Evolutionary conservation across 2,888 invertebrate genomes (phyloP), one percentile per base, ranked within the genome.

Genomic region (Agrochola circellaris): DNA sequence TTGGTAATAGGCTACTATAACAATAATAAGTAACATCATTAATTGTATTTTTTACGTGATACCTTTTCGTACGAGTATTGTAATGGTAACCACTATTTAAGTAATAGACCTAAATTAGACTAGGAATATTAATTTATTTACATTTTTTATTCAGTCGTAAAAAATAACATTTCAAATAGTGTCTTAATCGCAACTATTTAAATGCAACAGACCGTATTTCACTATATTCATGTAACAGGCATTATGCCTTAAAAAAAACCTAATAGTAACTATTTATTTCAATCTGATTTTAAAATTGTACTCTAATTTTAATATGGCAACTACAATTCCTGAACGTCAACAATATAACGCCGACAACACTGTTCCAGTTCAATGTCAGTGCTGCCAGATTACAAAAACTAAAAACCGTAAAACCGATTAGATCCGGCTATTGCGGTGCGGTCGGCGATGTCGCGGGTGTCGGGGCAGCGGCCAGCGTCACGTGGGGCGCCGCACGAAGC

Each of bases 401-500:
- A 26, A 73, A 82, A 83, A 84, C 73, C 72, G 77, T 77, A 69
- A 74, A 69, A 79, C 73, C 76, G 85, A 81, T 90, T 92, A 89
- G 60, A 90, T 87, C 75, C 92, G 90, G 65, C 89, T 76, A 88
- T 92, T 91, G 79, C 92, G 93, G 82, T 93, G 95, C 80, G 95
- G 94, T 84, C 95, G 93, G 81, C 94, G 91, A 75, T 94, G 95
- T 77, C 94, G 89, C 38, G 93, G 94, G 80, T 93, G 95, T 73
- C 93, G 93, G 58, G 94, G 93, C 54, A 90, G 83, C 75, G 93
- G 93, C 96, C 95, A 94, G 86, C 95, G 96, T 96, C 96, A 96
- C 96, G 96, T 93, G 60, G 95, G 96, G 7, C 96, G 89, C 0
- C 95, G 89, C 3, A 96, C 96, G 86, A 95, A 96, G 70, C 95